Base-by-base conservation (phyloP, 2,888 invertebrate genomes). In the Cantharis rufa region DNA sequence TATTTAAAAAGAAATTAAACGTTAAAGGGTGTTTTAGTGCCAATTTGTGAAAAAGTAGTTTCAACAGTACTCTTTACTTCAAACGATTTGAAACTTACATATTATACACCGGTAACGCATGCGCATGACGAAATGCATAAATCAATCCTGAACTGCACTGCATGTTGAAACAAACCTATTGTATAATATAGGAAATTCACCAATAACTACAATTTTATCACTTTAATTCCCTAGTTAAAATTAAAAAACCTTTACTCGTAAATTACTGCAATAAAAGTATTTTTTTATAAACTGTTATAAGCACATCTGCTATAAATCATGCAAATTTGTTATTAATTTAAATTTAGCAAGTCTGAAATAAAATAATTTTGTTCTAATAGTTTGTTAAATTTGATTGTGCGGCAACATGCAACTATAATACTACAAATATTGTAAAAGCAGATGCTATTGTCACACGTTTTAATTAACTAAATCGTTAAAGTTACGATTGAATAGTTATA, bases 281-380 rank as follows among this genome's bases (percentile, higher is more conserved):
- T 48, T 48, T 16, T 48, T 7, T 48, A n/a, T 7, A 7, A 48
- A n/a, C n/a, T 2, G 7, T 48, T 48, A n/a, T n/a, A 48, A 18
- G 70, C 18, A 28, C 70, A 48, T 70, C 16, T 28, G 48, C n/a
- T 18, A 3, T 28, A 24, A 15, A 75, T n/a, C 74, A 70, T 75
- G 77, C 79, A 68, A 79, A 69, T 74, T 32, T 62, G 70, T 79
- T 77, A 79, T 77, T 79, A 79, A 79, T 79, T 77, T 74, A 66
- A 75, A 78, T 72, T 75, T 66, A 24, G 70, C 72, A 76, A 68
- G 71, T 75, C 75, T 71, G 24, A 76, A 74, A 76, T 70, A 62
- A 62, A 71, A 69, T 77, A 71, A 77, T 75, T 68, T 68, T 74
- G 63, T 70, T 69, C 75, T 69, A 64, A 75, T 18, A 75, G 71